These are phyloP conservation scores for Lasius platythorax DNA, from an alignment of 2,888 invertebrate genomes.

Conservation along the genomic window DNA sequence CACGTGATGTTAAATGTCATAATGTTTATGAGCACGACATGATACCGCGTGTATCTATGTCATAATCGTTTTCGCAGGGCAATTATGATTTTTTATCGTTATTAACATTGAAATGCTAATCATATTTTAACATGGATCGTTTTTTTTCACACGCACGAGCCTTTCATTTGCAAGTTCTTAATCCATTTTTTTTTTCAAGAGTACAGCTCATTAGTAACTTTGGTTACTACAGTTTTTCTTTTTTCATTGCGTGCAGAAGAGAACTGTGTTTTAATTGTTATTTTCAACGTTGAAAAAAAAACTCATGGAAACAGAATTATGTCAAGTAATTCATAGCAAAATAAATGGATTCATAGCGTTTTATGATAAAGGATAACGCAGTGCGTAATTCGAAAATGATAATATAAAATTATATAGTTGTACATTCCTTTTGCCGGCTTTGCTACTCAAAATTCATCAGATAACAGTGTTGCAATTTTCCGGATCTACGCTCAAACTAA, in stretches of 20 bases:
- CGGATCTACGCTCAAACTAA: slow-evolving; percentile 32
- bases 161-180: background rate
- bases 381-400: background rate
- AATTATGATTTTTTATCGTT: slow-evolving; percentile 2
- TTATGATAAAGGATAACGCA: background rate
- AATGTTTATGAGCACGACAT: background rate
- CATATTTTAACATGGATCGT: background rate
- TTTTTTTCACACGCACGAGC: background rate
- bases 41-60: background rate
- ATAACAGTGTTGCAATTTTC: slow-evolving; percentile 31
- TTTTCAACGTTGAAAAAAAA: background rate
- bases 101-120: slow-evolving; percentile 16
- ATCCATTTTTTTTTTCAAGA: background rate
- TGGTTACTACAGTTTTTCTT: background rate
- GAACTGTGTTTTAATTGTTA: background rate
- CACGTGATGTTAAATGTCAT: slow-evolving; percentile 13
- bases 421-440: background rate
- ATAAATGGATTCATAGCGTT: background rate
- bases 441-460: background rate
- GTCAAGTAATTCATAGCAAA: background rate
- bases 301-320: background rate
- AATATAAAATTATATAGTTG: background rate
- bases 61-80: background rate
- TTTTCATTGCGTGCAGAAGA: background rate
- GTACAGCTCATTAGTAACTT: background rate